Conservation (phyloP, 2,888 invertebrate genomes). For the Branchinecta sandiegonensis region DNA sequence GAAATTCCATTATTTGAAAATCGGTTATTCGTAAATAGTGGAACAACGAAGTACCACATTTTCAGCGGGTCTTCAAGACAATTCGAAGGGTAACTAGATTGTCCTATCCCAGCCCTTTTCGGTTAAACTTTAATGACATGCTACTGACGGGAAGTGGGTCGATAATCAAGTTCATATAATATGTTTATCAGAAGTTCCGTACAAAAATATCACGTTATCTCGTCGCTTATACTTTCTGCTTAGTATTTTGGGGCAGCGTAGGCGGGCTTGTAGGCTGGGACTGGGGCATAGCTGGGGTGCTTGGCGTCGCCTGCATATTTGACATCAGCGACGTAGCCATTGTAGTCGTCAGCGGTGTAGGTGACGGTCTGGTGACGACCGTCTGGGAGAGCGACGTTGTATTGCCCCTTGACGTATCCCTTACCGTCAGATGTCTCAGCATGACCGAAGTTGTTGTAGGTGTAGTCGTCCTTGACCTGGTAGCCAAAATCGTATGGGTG, state of each 20-base stretch:
- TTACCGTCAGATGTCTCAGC: not conserved
- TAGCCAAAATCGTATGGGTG: constrained; percentile 1
- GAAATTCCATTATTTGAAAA: too few species aligned
- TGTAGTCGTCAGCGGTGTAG: not conserved
- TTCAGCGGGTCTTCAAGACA: too few species aligned
- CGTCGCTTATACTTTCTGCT: too few species aligned
- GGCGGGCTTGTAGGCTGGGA: not conserved
- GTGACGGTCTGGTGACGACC: not conserved
- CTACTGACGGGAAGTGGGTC: too few species aligned
- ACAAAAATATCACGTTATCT: too few species aligned
- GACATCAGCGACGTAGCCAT: constrained; percentile 8
- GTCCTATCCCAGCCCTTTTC: too few species aligned
- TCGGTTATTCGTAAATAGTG: too few species aligned
- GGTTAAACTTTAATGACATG: too few species aligned
- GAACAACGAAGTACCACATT: too few species aligned
- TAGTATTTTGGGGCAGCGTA: not conserved
- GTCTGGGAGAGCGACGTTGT: not conserved
- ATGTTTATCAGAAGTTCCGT: too few species aligned
- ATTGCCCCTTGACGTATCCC: constrained; percentile 4
- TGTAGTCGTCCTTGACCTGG: constrained; percentile 1
- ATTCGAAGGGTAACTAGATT: too few species aligned
- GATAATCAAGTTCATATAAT: too few species aligned
- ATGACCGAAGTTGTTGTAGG: constrained; percentile 3
- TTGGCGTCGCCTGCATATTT: not conserved
- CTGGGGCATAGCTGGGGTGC: not conserved